phyloP scores from a whole-genome alignment of 2,888 invertebrate species.

The Branchinecta sandiegonensis region DNA sequence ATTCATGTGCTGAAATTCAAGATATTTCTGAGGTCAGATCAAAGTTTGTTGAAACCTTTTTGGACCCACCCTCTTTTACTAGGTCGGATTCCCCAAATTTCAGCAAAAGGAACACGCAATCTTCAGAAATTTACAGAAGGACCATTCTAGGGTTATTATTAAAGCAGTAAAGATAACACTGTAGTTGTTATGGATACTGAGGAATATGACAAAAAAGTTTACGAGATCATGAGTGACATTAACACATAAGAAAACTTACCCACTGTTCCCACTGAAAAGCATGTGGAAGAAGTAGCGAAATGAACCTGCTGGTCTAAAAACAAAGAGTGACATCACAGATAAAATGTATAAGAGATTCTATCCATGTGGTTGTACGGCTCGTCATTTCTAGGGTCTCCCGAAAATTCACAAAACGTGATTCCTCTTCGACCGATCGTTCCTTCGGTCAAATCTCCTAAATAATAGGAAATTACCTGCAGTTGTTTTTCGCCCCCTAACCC shows the following conservation, averaged over 20 bases:
- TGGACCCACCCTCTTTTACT: not conserved
- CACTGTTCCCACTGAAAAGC: not conserved
- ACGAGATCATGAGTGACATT: not conserved
- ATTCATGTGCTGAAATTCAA: constrained; percentile 2
- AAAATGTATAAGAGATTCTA: not conserved
- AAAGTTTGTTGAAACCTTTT: not conserved
- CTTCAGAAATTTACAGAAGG: not conserved
- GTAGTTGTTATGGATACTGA: not conserved
- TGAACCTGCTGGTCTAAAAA: not conserved
- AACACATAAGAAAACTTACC: not conserved
- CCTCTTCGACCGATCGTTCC: not conserved
- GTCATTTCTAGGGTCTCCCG: not conserved
- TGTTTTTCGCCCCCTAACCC: accelerated
- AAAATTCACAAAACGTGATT: not conserved
- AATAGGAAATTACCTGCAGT: not conserved
- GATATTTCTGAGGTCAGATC: not conserved
- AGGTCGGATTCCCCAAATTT: not conserved
- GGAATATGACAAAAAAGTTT: not conserved
- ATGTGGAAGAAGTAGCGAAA: constrained; percentile 7
- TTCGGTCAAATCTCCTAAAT: not conserved
- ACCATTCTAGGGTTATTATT: not conserved
- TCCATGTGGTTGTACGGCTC: not conserved
- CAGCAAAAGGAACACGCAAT: not conserved
- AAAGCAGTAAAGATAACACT: not conserved
- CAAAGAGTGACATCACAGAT: constrained; percentile 6